phyloP scores from a whole-genome alignment of 2,797 vertebrate species.

The Acridotheres tristis region DNA sequence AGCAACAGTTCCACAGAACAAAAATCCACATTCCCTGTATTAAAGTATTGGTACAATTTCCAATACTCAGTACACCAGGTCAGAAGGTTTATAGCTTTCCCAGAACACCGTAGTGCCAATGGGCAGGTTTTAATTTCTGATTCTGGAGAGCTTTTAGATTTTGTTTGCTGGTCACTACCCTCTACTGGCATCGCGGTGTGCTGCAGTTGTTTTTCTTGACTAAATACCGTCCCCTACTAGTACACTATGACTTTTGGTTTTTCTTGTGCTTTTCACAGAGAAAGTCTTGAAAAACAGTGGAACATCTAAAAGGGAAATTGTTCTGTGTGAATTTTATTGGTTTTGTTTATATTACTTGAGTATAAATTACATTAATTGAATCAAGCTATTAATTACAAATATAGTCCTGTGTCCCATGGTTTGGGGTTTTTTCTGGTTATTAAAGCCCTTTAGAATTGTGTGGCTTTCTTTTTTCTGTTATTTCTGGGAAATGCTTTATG shows the following conservation, averaged over 20 bases:
- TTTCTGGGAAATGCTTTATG: not conserved
- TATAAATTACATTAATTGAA: not conserved
- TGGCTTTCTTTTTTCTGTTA: not conserved
- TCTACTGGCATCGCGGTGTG: not conserved
- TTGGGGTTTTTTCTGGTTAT: not conserved
- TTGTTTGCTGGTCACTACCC: constrained; percentile 11
- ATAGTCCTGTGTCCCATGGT: not conserved
- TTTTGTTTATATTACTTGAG: not conserved
- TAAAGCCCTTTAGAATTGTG: not conserved
- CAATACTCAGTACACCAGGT: not conserved
- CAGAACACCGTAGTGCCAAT: not conserved
- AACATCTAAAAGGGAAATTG: not conserved
- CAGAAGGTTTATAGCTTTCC: not conserved
- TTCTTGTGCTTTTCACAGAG: not conserved
- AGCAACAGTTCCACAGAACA: not conserved
- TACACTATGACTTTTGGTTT: not conserved
- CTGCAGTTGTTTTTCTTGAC: not conserved
- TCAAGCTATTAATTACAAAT: not conserved
- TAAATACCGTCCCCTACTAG: rapidly evolving
- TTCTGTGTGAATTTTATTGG: not conserved
- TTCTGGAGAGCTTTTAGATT: not conserved
- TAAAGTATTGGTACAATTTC: not conserved
- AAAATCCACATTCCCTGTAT: not conserved
- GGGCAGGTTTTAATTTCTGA: not conserved
- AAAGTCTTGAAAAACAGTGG: not conserved